A percentile compares a stretch with the other conserved stretches of the same genome.
phyloP scores from a whole-genome alignment of 2,797 vertebrate genomes.

The Cyclopterus lumpus region DNA sequence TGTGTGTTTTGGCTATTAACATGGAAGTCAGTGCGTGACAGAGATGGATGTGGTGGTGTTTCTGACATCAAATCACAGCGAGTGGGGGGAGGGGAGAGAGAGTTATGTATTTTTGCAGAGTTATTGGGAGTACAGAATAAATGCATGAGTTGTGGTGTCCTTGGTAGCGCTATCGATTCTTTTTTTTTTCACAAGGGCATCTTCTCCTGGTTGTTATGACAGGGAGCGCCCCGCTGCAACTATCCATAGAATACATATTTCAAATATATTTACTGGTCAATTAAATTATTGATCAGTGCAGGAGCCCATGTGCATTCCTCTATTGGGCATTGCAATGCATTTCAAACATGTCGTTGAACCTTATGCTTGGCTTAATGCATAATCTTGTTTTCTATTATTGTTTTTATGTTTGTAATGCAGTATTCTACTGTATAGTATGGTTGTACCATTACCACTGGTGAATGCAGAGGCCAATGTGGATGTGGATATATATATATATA shows the following conservation, averaged over 20 bases:
- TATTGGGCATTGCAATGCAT: background rate
- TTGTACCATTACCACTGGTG: no score
- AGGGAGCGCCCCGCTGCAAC: background rate
- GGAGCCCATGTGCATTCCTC: background rate
- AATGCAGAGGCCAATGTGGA: no score
- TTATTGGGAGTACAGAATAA: slow-evolving; percentile 48
- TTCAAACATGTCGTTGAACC: background rate
- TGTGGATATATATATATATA: no score
- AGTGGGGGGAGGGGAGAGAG: slow-evolving; percentile 9
- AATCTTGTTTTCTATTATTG: background rate
- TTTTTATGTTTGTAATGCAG: background rate
- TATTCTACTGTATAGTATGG: no score
- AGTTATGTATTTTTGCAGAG: slow-evolving; percentile 50
- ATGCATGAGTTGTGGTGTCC: slow-evolving; percentile 56
- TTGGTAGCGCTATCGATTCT: slow-evolving; percentile 58
- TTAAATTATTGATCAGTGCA: slow-evolving; percentile 10
- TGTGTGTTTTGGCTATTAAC: slow-evolving; percentile 55
- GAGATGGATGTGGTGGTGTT: slow-evolving; percentile 73
- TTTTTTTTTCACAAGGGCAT: slow-evolving; percentile 52
- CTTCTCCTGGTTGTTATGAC: slow-evolving; percentile 40
- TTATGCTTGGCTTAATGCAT: background rate
- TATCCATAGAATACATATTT: slow-evolving; percentile 6
- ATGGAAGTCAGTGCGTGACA: slow-evolving; percentile 69
- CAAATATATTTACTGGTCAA: slow-evolving; percentile 15
- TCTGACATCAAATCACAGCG: slow-evolving; percentile 62